Conservation (phyloP, 2,797 vertebrate genomes). For the Catharus ustulatus region DNA sequence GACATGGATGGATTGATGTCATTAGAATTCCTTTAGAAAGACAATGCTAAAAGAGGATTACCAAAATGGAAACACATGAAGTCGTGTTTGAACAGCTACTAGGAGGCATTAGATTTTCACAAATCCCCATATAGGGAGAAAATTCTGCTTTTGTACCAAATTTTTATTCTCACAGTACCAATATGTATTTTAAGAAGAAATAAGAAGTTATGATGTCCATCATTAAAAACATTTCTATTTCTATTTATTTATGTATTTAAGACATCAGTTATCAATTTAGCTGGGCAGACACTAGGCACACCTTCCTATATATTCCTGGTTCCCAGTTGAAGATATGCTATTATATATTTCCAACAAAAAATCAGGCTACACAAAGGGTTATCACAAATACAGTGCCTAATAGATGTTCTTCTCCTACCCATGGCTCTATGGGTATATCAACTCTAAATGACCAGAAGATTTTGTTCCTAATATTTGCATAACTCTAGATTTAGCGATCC, state of each 20-base stretch:
- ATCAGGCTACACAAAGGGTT: background rate
- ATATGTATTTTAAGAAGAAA: background rate
- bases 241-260: background rate
- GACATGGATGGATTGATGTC: background rate
- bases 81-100: background rate
- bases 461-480: background rate
- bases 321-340: background rate
- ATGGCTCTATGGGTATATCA: background rate
- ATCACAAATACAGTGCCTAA: background rate
- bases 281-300: background rate
- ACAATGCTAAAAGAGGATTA: background rate
- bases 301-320: background rate
- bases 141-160: background rate
- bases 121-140: background rate
- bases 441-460: background rate
- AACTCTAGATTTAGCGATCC: background rate
- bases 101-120: background rate
- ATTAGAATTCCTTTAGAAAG: background rate
- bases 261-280: background rate
- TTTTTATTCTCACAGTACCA: background rate
- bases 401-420: background rate
- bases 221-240: background rate
- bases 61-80: background rate
- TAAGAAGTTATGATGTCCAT: background rate
- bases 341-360: background rate